These are phyloP conservation scores for Lota lota DNA, from an alignment of 2,113 vertebrate genomes.

Conservation along the genomic window DNA sequence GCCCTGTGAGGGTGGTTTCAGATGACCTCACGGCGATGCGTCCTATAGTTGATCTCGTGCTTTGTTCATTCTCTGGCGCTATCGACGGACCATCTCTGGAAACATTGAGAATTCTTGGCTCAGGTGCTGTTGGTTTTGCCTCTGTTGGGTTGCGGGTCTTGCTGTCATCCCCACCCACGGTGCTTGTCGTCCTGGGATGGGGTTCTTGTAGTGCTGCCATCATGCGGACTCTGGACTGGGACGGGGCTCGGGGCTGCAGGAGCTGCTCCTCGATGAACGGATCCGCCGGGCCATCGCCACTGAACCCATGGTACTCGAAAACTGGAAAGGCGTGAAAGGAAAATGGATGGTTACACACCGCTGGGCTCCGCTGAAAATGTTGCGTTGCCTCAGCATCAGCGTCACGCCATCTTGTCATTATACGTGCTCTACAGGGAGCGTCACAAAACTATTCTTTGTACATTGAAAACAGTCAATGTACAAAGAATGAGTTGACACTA, in stretches of 20 bases:
- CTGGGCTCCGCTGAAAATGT: too few relatives aligned
- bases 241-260: constrained; percentile 72
- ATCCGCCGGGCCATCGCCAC: constrained; percentile 81
- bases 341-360: neutral
- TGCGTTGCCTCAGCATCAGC: too few relatives aligned
- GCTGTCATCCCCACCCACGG: neutral
- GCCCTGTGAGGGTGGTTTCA: constrained; percentile 17
- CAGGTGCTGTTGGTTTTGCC: constrained; percentile 23
- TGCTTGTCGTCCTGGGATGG: constrained; percentile 20
- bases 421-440: too few relatives aligned
- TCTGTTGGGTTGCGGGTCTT: constrained; percentile 17
- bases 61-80: neutral
- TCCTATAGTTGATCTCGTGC: neutral
- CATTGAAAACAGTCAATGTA: too few relatives aligned
- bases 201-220: constrained; percentile 43
- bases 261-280: constrained; percentile 89
- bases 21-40: neutral
- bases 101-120: neutral
- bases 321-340: constrained; percentile 43
- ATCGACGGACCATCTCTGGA: neutral
- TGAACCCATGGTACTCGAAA: constrained; percentile 84
- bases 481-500: too few relatives aligned
- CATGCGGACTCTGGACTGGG: constrained; percentile 20
- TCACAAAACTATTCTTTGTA: too few relatives aligned
- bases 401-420: too few relatives aligned